These are phyloP conservation scores for Cecropterus lyciades DNA, from an alignment of 1,140 invertebrate species.

Conservation along the genomic window DNA sequence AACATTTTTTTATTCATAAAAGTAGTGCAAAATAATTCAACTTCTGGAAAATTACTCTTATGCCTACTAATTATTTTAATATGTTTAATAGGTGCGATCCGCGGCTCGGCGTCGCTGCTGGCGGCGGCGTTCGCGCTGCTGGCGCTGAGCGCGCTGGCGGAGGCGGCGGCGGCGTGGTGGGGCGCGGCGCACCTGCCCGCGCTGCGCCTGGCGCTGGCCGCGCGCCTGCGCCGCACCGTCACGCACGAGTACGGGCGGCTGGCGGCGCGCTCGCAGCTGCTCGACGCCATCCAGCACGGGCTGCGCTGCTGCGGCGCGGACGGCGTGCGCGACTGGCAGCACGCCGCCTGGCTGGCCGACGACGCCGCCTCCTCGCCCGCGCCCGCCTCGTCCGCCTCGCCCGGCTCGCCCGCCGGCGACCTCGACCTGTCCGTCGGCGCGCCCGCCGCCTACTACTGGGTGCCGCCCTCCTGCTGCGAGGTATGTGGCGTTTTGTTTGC, in stretches of 20 bases:
- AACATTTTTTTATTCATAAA: no score
- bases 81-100: constrained; percentile 43
- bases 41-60: no score
- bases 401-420: constrained; percentile 33
- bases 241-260: constrained; percentile 59
- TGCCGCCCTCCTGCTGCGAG: constrained; percentile 62
- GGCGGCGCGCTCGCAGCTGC: constrained; percentile 52
- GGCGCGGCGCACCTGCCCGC: constrained; percentile 61
- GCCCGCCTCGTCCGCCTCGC: constrained; percentile 38
- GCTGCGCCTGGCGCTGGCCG: constrained; percentile 55
- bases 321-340: constrained; percentile 64
- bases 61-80: no score
- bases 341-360: constrained; percentile 53
- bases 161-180: constrained; percentile 68
- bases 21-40: no score
- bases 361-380: no score
- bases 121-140: constrained; percentile 60
- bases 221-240: constrained; percentile 58
- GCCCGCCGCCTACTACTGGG: constrained; percentile 55
- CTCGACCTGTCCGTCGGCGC: constrained; percentile 65
- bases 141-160: constrained; percentile 59
- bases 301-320: constrained; percentile 63
- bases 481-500: no score
- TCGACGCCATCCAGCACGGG: constrained; percentile 68
- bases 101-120: constrained; percentile 59